Conservation (phyloP, 2,888 invertebrate genomes). For the Stratiomys singularior region DNA sequence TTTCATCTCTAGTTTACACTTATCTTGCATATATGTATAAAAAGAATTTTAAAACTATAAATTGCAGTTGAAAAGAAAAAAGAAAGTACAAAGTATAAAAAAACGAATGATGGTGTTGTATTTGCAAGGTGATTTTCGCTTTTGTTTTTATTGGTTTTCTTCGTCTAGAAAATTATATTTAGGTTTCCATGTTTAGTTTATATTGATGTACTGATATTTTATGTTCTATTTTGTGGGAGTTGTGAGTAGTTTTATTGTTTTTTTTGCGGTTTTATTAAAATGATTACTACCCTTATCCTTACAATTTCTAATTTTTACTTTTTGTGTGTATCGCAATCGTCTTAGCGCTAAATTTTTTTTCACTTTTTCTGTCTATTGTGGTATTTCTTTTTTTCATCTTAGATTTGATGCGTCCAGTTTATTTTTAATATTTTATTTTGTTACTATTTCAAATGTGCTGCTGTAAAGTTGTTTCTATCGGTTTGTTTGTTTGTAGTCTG, state of each 20-base stretch:
- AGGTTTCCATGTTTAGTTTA: not conserved
- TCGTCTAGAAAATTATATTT: conserved; percentile 7
- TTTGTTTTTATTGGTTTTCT: no score
- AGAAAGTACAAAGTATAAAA: conserved; percentile 37
- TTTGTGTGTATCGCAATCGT: conserved; percentile 23
- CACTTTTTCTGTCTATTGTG: conserved; percentile 14
- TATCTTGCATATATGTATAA: conserved; percentile 29
- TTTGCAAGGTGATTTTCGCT: not conserved
- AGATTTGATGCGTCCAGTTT: not conserved
- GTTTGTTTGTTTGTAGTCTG: no score
- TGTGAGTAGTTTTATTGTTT: conserved; percentile 45
- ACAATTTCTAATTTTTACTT: conserved; percentile 38
- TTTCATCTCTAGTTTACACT: not conserved
- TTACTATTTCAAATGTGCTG: conserved; percentile 31
- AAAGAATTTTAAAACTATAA: conserved; percentile 22
- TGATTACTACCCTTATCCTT: conserved; percentile 38
- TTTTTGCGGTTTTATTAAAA: conserved; percentile 40
- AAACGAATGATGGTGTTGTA: conserved; percentile 14
- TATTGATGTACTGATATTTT: conserved; percentile 7
- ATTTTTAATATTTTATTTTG: not conserved
- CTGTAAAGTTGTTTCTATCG: conserved; percentile 2
- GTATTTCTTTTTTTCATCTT: not conserved
- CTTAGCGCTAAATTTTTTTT: not conserved
- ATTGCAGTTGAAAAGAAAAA: conserved; percentile 23
- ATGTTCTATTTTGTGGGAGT: conserved; percentile 42